Evolutionary conservation across 2,888 invertebrate species (phyloP).

Genomic region (Aelia acuminata): DNA sequence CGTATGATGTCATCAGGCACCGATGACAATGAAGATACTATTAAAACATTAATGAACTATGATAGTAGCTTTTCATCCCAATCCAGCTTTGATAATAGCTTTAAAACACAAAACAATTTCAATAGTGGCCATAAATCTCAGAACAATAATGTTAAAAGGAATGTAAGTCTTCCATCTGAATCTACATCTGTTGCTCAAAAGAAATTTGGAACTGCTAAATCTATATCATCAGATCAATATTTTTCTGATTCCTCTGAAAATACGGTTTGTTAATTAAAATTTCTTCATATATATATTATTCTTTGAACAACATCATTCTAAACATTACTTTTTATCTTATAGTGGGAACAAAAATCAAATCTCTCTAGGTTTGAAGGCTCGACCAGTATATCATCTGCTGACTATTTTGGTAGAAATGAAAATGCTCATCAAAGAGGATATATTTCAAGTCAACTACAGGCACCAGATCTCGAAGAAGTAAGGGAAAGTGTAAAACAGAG

Average conservation of each 20-base stretch:
- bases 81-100: constrained; percentile 1
- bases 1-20: constrained; percentile 59
- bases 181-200: constrained; percentile 83
- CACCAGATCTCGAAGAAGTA: constrained; percentile 92
- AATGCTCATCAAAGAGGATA: constrained; percentile 67
- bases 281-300: constrained; percentile 53
- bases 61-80: constrained; percentile 43
- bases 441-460: constrained; percentile 66
- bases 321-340: constrained; percentile 60
- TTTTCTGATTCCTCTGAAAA: constrained; percentile 82
- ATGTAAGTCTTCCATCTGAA: constrained; percentile 49
- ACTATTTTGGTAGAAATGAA: constrained; percentile 85
- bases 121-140: constrained; percentile 45
- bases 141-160: constrained; percentile 49
- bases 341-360: constrained; percentile 74
- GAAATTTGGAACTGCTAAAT: constrained; percentile 97
- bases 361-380: constrained; percentile 91
- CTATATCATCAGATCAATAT: constrained; percentile 97
- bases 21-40: constrained; percentile 61
- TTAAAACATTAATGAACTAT: constrained; percentile 60
- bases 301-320: background rate
- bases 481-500: constrained; percentile 97
- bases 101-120: constrained; percentile 49
- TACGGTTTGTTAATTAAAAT: constrained; percentile 67
- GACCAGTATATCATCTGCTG: constrained; percentile 94